These are phyloP conservation scores for Notodonta ziczac DNA, from an alignment of 2,888 invertebrate genomes.

Conservation along the genomic window DNA sequence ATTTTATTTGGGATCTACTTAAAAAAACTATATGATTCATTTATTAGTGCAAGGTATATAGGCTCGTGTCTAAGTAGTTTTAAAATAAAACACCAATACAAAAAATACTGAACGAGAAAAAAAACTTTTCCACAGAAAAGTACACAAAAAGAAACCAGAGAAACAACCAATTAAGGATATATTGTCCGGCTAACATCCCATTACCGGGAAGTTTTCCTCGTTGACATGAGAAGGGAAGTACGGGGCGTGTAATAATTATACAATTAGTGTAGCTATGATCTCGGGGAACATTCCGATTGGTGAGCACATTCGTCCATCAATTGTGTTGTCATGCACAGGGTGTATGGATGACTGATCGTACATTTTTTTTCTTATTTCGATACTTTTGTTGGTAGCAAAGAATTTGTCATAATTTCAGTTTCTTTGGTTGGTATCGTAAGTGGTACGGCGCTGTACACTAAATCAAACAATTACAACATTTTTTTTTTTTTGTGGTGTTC, in stretches of 20 bases:
- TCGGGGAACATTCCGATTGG: slow-evolving; percentile 9
- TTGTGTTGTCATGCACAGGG: slow-evolving; percentile 9
- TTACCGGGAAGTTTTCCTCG: slow-evolving; percentile 32
- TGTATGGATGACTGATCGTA: neutral
- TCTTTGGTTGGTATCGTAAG: no score
- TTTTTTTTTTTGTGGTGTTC: no score
- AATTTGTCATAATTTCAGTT: no score
- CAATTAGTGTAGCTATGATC: slow-evolving; percentile 37
- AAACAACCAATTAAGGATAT: slow-evolving; percentile 34
- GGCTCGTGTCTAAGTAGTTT: no score
- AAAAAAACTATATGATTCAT: no score
- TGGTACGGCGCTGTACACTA: no score
- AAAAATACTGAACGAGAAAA: neutral
- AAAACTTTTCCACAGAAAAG: slow-evolving; percentile 9
- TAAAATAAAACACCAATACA: no score
- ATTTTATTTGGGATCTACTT: no score
- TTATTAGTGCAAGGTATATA: no score
- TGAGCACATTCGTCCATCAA: slow-evolving; percentile 12
- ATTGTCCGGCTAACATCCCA: slow-evolving; percentile 29
- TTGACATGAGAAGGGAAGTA: slow-evolving; percentile 16
- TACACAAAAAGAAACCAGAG: slow-evolving; percentile 29
- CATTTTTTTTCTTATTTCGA: no score
- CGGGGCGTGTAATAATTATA: slow-evolving; percentile 36
- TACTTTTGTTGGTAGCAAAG: no score
- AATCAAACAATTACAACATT: no score